Percentiles rank a stretch among this genome's conserved stretches.
phyloP scores from a whole-genome alignment of 2,113 vertebrate genomes.

The Polypterus senegalus region DNA sequence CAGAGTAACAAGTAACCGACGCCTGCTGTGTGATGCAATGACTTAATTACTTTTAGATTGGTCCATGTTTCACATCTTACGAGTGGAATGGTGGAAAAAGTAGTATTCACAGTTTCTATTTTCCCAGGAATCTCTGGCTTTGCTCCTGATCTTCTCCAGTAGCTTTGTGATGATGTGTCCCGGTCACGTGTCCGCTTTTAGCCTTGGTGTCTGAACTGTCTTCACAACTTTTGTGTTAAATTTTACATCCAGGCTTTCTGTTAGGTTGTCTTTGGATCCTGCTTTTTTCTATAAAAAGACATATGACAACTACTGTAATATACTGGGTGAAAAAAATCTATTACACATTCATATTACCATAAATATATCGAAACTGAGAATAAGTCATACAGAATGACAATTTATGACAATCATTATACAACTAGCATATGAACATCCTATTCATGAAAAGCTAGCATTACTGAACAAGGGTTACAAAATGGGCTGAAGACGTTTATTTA shows the following conservation, averaged over 20 bases:
- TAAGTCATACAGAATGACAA: no score
- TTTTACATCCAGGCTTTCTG: slow-evolving; percentile 51
- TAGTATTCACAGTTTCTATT: slow-evolving; percentile 1
- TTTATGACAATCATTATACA: no score
- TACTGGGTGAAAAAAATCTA: no score
- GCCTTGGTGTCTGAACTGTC: slow-evolving; percentile 46
- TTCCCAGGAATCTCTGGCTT: not conserved
- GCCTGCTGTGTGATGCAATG: not conserved
- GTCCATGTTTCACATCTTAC: not conserved
- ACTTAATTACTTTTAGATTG: no score
- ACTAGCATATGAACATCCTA: no score
- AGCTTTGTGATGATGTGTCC: not conserved
- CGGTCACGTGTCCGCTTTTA: slow-evolving; percentile 60
- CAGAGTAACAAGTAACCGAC: not conserved
- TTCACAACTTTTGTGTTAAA: slow-evolving; percentile 51
- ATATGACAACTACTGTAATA: no score
- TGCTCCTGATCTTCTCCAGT: not conserved
- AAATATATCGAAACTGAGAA: no score
- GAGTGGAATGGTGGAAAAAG: not conserved
- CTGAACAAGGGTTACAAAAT: no score
- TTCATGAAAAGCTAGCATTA: no score
- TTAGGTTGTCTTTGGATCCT: slow-evolving; percentile 63
- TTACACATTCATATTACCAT: no score
- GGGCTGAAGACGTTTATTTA: no score
- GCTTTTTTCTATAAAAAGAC: slow-evolving; percentile 46